Base-by-base conservation (phyloP, 2,797 vertebrate genomes). In the Melanotaenia nigrans region DNA sequence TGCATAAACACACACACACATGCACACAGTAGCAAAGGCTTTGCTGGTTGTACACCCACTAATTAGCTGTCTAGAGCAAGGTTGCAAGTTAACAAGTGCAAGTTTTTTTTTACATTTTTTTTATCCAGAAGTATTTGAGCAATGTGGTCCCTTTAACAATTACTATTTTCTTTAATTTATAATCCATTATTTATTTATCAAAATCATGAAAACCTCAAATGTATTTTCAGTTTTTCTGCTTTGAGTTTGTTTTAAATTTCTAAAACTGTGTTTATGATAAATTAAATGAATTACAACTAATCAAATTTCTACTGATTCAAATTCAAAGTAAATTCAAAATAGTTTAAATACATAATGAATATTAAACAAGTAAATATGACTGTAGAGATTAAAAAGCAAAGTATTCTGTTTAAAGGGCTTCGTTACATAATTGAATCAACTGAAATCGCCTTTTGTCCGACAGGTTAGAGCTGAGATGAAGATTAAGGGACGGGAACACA, bases 401-500 rank as follows among this genome's bases (percentile, higher is more conserved):
- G 30, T 51, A 58, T 42, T 36, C 40, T 10, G 32, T 75, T 54
- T 64, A 54, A 61, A 63, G 12, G 0, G 38, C 32, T 62, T 73
- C 42, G 32, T 61, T 53, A 38, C 32, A 47, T 62, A 62, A 75
- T 64, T 68, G 42, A 81, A 65, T 85, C 75, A 71, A 47, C 16
- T 66, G 54, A 63, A 83, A 77, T 81, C 11, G 14, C 81, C 61
- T 79, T 85, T 82, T 65, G 61, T 68, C 58, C 20, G 32, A 61
- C 73, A 71, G 69, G 66, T 65, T 53, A 47, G 57, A 79, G 71
- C 78, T 49, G 60, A 83, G 71, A 76, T 77, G 59, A 67, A 79
- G 86, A 90, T 91, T 90, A 89, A 55, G 71, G 70, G 69, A 70
- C 66, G 42, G 54, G 62, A 69, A 47, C 51, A 73, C 61, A 60